Base-by-base conservation (phyloP, 2,113 vertebrate species). In the Pao palembangensis region DNA sequence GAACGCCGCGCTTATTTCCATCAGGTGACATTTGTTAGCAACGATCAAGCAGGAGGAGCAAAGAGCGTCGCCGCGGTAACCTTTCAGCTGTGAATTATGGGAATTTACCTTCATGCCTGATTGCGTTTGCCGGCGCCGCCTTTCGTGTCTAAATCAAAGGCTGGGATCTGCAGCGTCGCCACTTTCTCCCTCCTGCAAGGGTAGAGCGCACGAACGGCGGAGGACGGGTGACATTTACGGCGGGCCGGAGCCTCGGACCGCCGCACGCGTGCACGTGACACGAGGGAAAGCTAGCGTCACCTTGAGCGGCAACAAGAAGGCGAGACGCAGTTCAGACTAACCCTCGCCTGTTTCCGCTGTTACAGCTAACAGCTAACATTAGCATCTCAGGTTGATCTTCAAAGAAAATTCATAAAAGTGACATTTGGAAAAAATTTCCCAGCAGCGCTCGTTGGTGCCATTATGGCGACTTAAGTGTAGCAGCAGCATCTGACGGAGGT, bases 21-120 rank as follows among this genome's bases (percentile, higher is more conserved):
- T 90, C 88, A 88, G 87, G 89, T 93, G 92, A 93, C 93, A 94
- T 92, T 93, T 92, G 91, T 90, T 91, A 87, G 89, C 86, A 84
- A 89, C 92, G 89, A 91, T 90, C 90, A 89, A 88, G 87, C 82
- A 78, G 87, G 88, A 92, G 80, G 79, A 80, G 81, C 83, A 85
- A 84, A 89, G 87, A 81, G 79, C 72, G 89, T 7, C 91, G 91
- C 89, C 87, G 78, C 55, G 88, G 91, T 93, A 93, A 93, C 94
- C 94, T 95, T 94, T 94, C 86, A 89, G 92, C 91, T 91, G 91
- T 94, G 94, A 98, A 95, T 96, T 95, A 95, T 94, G 93, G 91
- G 92, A 95, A 95, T 97, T 95, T 96, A 94, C 93, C 93, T 95
- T 97, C 94, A 96, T 88, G 94, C 92, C 92, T 93, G 91, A 90